Base-by-base conservation (phyloP, 2,113 vertebrate species). In the Phocoena sinus region DNA sequence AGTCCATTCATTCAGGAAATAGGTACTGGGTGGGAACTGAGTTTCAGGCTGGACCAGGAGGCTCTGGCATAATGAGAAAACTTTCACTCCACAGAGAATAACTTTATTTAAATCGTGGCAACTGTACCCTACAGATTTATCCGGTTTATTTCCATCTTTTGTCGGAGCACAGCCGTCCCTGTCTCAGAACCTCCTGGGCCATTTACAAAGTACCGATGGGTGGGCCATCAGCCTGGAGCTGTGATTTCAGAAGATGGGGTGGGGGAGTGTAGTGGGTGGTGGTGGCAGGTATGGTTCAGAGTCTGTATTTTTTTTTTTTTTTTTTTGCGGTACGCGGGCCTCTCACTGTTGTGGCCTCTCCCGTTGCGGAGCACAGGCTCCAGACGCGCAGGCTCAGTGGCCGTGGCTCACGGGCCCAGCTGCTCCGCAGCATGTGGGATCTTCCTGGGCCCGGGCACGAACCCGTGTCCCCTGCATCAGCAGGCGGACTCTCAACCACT, bases 1-100 rank as follows among this genome's bases (percentile, higher is more conserved):
- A 8, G 15, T 41, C n/a, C 26, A 1, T 26, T 65, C 44, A 2
- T 36, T 38, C 1, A 0, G 25, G 31, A 31, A n/a, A 21, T 8
- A 26, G 9, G 8, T 20, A 0, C 8, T 33, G 84, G 50, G 28
- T 3, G 1, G 33, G 82, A 76, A 11, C 60, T 0, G 0, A 18
- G 38, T 36, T 47, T 60, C 26, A 80, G 31, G n/a, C 17, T 44
- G 50, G 65, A 70, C n/a, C 38, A 13, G 23, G 50, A 76, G 8
- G 36, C 77, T 82, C 53, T 9, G 33, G 23, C 25, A 36, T 70
- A 56, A 8, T 6, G 21, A 56, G 87, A 38, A 38, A 17, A 18
- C 31, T 67, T 36, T 62, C 26, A 12, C 53, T 53, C 47, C 8
- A n/a, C 36, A 44, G 36, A 23, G 11, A 79, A 79, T 53, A 88